Evolutionary conservation across 2,797 vertebrate genomes (phyloP).

Genomic region (Ispidina lecontei): DNA sequence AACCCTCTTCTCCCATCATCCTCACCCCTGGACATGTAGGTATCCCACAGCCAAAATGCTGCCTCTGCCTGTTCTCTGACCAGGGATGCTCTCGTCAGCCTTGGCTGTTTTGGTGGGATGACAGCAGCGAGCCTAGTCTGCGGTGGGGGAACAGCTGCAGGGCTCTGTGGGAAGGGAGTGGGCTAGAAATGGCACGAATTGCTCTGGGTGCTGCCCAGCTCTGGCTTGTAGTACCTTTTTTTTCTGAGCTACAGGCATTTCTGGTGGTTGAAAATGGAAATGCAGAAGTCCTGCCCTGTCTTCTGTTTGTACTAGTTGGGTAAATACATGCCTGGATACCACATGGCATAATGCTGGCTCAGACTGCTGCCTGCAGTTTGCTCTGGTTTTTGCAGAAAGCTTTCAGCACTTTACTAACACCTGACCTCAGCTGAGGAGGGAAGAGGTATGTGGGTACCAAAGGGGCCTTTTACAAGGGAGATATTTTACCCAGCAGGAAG

Average conservation of each 20-base stretch:
- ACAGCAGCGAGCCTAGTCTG: neutral
- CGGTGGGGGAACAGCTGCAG: neutral
- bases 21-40: neutral
- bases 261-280: constrained; percentile 16
- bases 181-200: neutral
- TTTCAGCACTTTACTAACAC: neutral
- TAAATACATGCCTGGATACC: neutral
- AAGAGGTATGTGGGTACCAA: neutral
- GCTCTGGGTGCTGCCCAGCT: neutral
- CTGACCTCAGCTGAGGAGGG: neutral
- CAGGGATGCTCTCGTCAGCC: neutral
- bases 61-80: neutral
- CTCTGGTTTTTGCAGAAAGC: neutral
- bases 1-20: neutral
- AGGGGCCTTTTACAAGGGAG: neutral
- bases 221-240: neutral
- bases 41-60: neutral
- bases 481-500: constrained; percentile 17
- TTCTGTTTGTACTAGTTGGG: neutral
- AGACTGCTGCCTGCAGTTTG: neutral
- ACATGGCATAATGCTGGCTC: neutral
- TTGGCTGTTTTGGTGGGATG: neutral
- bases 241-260: neutral
- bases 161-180: neutral
- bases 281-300: neutral